Evolutionary conservation across 1,140 invertebrate species (phyloP), one percentile per base, ranked within the genome.

Genomic region (Solen grandis): DNA sequence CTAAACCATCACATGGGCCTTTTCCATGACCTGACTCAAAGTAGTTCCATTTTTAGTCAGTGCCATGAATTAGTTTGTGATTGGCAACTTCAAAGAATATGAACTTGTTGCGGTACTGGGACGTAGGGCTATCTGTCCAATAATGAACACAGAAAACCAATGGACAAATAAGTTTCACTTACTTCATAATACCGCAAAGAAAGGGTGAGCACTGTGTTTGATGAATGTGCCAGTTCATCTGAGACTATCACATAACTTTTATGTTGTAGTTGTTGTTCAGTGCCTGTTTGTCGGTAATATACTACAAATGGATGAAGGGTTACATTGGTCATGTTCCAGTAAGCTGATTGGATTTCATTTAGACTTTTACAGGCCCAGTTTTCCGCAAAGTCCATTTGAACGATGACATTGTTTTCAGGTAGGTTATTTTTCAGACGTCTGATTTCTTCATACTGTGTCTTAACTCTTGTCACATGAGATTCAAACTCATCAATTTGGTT

Each of bases 351-450:
- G 1, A 55, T 55, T 41, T 66, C 60, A n/a, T 54, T 25, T 29
- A 66, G 16, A 13, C 65, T 27, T 55, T 69, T 69, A 52, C 70
- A 84, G 14, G 2, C 35, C 19, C 52, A 84, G 46, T 74, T 81
- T 41, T 84, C 82, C 1, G 78, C 70, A 81, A 84, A 81, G 36
- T 84, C 77, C 76, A 84, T 80, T 8, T 84, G 82, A 22, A 84
- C 50, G 5, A 81, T 81, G 3, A 69, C 27, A 29, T 84, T 2
- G 27, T 79, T 33, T 36, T 25, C 4, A 1, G 81, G 75, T n/a
- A 83, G 55, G 14, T 73, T 66, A 29, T 83, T 68, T 60, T 83
- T 83, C 16, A 83, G 29, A 0, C 5, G 27, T 55, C 41, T 54
- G 10, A 83, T 62, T 52, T 79, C 35, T n/a, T 36, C 4, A 31